These are phyloP conservation scores for Geothlypis trichas DNA, from an alignment of 2,113 vertebrate species.

Conservation along the genomic window DNA sequence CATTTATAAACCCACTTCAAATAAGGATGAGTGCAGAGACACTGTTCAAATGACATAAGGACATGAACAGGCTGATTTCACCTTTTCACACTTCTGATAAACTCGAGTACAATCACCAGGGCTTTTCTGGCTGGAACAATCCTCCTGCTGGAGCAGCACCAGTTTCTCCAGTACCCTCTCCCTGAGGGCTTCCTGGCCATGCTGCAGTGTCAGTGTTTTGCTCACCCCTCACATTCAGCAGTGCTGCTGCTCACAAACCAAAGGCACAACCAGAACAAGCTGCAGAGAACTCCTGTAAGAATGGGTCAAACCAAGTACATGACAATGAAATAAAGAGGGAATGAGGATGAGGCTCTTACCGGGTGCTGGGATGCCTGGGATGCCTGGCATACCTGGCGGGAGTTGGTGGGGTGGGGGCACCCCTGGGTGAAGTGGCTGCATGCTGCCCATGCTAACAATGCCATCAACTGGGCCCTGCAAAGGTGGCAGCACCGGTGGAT, in stretches of 20 bases:
- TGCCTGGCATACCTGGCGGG: conserved; percentile 85
- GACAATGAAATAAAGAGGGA: conserved; percentile 76
- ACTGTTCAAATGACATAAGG: not conserved
- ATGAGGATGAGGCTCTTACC: conserved; percentile 90
- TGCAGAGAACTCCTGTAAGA: conserved; percentile 80
- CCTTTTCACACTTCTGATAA: not conserved
- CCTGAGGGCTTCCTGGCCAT: not conserved
- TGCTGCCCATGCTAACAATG: conserved; percentile 94
- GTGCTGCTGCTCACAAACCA: not conserved
- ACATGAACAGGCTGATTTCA: not conserved
- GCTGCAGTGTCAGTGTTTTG: not conserved
- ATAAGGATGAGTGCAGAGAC: not conserved
- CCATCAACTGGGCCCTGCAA: conserved; percentile 88
- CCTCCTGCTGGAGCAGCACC: not conserved
- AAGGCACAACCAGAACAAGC: conserved; percentile 43
- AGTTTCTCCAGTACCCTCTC: not conserved
- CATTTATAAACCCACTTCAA: not conserved
- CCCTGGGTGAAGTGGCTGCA: conserved; percentile 91
- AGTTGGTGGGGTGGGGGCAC: conserved; percentile 88
- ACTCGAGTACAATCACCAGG: not conserved
- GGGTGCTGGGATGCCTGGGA: conserved; percentile 86
- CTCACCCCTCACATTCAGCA: not conserved
- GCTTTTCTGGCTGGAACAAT: not conserved
- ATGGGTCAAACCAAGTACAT: conserved; percentile 79
- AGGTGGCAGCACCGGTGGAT: conserved; percentile 88